Evolutionary conservation across 2,888 invertebrate species (phyloP).

Genomic region (Sphaeridia pumilis): DNA sequence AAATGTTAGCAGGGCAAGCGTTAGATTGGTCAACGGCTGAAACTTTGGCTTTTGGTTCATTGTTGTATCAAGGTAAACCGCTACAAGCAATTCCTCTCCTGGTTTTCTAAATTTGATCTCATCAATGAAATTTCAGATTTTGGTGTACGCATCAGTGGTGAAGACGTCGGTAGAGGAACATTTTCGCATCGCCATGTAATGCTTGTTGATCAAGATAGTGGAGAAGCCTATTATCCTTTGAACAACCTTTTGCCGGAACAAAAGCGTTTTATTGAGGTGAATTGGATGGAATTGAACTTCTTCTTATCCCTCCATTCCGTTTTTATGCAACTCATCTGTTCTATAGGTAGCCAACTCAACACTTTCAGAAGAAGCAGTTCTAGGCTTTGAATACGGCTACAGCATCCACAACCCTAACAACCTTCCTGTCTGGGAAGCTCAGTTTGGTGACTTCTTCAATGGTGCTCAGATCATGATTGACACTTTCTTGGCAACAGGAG

Average conservation of each 20-base stretch:
- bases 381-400: conserved; percentile 91
- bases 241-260: conserved; percentile 65
- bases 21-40: conserved; percentile 97
- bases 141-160: conserved; percentile 83
- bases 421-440: conserved; percentile 90
- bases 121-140: too few species aligned
- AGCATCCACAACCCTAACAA: conserved; percentile 75
- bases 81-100: too few species aligned
- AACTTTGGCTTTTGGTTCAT: conserved; percentile 75
- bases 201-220: conserved; percentile 79
- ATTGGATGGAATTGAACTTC: too few species aligned
- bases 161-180: conserved; percentile 92
- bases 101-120: too few species aligned
- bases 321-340: too few species aligned
- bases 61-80: conserved; percentile 59
- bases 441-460: conserved; percentile 92
- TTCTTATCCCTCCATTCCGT: too few species aligned
- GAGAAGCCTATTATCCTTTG: conserved; percentile 70
- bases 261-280: conserved; percentile 57
- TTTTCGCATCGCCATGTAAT: conserved; percentile 94
- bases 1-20: conserved; percentile 52
- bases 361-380: conserved; percentile 88
- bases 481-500: conserved; percentile 77
- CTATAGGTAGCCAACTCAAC: conserved; percentile 80
- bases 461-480: conserved; percentile 95